Base-by-base conservation (phyloP, 2,113 vertebrate species). In the Epinephelus fuscoguttatus region DNA sequence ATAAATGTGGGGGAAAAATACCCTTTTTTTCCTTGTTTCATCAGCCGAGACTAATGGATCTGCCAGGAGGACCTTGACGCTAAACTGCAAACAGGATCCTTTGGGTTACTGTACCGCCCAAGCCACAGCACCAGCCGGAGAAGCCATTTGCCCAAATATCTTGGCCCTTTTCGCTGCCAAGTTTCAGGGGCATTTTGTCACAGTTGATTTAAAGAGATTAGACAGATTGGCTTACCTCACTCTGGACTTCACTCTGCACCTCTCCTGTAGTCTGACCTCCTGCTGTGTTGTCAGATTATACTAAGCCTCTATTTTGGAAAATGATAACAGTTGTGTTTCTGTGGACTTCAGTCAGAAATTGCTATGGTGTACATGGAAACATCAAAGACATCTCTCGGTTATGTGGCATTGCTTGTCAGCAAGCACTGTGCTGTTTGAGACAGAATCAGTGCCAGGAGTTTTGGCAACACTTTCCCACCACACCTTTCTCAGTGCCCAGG, bases 21-120 rank as follows among this genome's bases (percentile, higher is more conserved):
- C 13, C 47, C 23, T 56, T 70, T 55, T 83, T 69, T 11, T 15
- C 56, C 52, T 21, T 80, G 80, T 91, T 91, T 89, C 82, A 86
- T 94, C 74, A 88, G 78, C 90, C 10, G 13, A 73, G 71, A 80
- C 73, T 92, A 94, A 95, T 93, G 92, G 89, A 88, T 93, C 82
- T 76, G 77, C 84, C 93, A 95, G 90, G 66, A 92, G 83, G 68
- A 81, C 52, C 45, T 73, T 4, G 71, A 85, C 53, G 21, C 82
- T 69, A 10, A 85, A 70, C 84, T 84, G 77, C 74, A 83, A 87
- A 89, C 82, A 4, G 67, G 64, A 88, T 85, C 80, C 81, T 80
- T 70, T 74, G 83, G 81, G 74, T 90, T 84, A 85, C 70, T 75
- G 86, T 87, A 74, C 71, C 66, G 82, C 80, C 62, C 27, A 64